These are phyloP conservation scores for Bucorvus abyssinicus DNA, from an alignment of 2,797 vertebrate species.

Conservation along the genomic window DNA sequence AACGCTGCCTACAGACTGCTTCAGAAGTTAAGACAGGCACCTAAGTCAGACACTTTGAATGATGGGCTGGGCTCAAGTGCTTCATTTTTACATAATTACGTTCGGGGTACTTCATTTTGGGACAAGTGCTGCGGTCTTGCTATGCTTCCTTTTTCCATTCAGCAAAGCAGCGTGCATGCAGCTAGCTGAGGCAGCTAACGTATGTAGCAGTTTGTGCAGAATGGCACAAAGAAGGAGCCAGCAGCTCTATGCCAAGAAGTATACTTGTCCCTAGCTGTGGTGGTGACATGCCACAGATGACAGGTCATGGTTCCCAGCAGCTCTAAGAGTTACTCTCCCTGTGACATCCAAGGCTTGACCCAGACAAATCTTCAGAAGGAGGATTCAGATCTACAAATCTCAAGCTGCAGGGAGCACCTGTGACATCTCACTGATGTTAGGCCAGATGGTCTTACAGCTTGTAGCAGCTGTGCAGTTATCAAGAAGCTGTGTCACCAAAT, in stretches of 20 bases:
- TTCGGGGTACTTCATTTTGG: background rate
- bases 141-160: background rate
- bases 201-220: background rate
- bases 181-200: background rate
- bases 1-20: background rate
- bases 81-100: background rate
- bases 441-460: constrained; percentile 12
- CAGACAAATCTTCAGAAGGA: background rate
- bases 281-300: background rate
- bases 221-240: background rate
- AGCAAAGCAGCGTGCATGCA: background rate
- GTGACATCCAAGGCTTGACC: background rate
- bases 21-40: background rate
- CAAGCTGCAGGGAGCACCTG: background rate
- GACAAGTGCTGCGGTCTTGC: background rate
- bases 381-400: background rate
- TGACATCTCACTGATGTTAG: background rate
- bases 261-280: background rate
- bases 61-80: fast-evolving
- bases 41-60: background rate
- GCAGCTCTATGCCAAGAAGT: background rate
- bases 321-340: background rate
- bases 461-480: constrained; percentile 3
- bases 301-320: background rate
- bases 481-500: background rate